Conservation (phyloP, 30 jellyfish, hydroid and myxozoan species). For the Aurelia sp. region DNA sequence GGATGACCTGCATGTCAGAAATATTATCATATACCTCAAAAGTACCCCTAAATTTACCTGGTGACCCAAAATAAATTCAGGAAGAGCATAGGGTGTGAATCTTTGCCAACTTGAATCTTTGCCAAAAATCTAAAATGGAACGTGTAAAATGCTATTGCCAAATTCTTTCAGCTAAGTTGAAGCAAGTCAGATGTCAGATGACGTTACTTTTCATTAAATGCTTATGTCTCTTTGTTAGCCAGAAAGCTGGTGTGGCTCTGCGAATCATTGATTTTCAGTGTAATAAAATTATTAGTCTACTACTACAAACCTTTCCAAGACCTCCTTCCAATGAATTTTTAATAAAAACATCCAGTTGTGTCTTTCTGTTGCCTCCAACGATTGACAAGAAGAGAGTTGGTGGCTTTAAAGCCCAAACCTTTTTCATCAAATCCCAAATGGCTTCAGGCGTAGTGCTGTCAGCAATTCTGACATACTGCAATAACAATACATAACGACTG, state of each 20-base stretch:
- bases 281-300: background rate
- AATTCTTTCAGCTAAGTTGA: too few relatives aligned
- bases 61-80: too few relatives aligned
- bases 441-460: conserved; percentile 11
- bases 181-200: too few relatives aligned
- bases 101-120: too few relatives aligned
- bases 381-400: conserved; percentile 42
- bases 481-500: background rate
- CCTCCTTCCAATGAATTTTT: conserved; percentile 36
- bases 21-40: background rate
- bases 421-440: conserved; percentile 24
- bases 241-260: background rate
- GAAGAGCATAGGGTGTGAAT: too few relatives aligned
- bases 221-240: background rate
- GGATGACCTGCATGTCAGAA: background rate
- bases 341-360: background rate
- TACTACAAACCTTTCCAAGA: conserved; percentile 24
- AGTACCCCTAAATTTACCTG: too few relatives aligned
- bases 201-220: background rate
- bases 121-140: too few relatives aligned
- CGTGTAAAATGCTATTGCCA: too few relatives aligned
- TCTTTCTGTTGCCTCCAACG: conserved; percentile 33
- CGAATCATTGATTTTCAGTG: background rate
- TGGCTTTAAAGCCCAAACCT: conserved; percentile 37
- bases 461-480: conserved; percentile 33